Base-by-base conservation (phyloP, 2,888 invertebrate genomes). In the Cordylochernes scorpioides region DNA sequence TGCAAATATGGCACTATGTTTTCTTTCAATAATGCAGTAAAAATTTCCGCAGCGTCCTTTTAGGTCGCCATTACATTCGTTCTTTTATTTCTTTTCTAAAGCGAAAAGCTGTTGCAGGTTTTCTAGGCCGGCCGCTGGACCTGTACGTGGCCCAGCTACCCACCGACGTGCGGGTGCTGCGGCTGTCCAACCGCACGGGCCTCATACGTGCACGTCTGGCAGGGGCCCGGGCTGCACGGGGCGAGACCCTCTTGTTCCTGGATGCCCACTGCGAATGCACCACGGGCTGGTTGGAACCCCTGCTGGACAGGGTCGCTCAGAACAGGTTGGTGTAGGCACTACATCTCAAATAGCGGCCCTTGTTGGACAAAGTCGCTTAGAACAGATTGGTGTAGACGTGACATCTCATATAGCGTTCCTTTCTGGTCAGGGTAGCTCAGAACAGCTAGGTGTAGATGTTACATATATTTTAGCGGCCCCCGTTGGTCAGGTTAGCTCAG, bases 181-280 rank as follows among this genome's bases (percentile, higher is more conserved):
- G 80, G 29, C 64, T 70, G 28, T 46, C 53, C 15, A 51, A 62
- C 36, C 59, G 82, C 34, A 63, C 70, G 26, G 84, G 84, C 3
- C 54, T 84, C 24, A 73, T 84, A 15, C 63, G 71, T 40, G 80
- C 84, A 1, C 60, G 84, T 32, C 57, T 86, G 18, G 55, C 70
- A 49, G 82, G 82, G 25, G 74, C 75, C 1, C 55, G 58, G 27
- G 53, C 61, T 39, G 71, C 75, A 0, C 55, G 52, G 25, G 65
- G 77, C 2, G 45, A 69, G 43, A 71, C 73, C 6, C 58, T 88
- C 27, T 75, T 82, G 4, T 88, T 86, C 49, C 58, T 88, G 9
- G 88, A 88, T 52, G 80, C 84, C 17, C 88, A 88, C 53, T 82
- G 82, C 54, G 86, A 86, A 61, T 77, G 77, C 45, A 71, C 74